phyloP scores from a whole-genome alignment of 2,113 vertebrate species.

The Clupea harengus region DNA sequence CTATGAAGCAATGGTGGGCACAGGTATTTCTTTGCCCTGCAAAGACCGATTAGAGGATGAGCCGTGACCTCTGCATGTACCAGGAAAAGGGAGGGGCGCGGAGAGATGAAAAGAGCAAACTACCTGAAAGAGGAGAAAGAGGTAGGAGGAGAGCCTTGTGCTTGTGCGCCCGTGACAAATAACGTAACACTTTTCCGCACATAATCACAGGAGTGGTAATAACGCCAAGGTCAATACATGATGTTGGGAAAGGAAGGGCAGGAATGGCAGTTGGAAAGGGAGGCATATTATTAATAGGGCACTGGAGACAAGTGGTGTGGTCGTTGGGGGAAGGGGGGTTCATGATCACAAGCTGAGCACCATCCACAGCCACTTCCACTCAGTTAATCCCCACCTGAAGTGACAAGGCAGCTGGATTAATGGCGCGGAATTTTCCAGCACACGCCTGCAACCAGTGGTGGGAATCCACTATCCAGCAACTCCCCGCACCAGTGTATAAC shows the following conservation, averaged over 20 bases:
- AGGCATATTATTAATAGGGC: conserved; percentile 7
- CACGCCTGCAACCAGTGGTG: conserved; percentile 16
- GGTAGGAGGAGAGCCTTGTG: background rate
- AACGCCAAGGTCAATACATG: conserved; percentile 21
- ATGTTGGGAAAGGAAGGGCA: background rate
- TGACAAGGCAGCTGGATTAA: conserved; percentile 41
- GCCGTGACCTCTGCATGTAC: background rate
- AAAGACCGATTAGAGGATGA: background rate
- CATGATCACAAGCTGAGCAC: background rate
- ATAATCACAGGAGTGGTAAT: conserved; percentile 15
- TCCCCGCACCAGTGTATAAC: conserved; percentile 19
- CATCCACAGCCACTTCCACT: background rate
- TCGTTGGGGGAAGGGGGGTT: background rate
- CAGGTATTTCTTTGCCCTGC: background rate
- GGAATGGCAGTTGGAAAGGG: background rate
- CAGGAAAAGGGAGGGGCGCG: background rate
- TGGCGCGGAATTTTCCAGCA: conserved; percentile 32
- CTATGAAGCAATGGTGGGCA: background rate
- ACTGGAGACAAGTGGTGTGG: background rate
- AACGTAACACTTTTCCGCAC: background rate
- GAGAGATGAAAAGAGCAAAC: background rate
- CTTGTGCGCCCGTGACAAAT: conserved; percentile 17
- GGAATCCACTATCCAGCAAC: background rate
- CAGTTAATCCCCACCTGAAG: conserved; percentile 27
- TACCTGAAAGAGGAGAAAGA: background rate